A percentile compares a stretch with the other conserved stretches of the same genome.
These are phyloP conservation scores for Spheniscus humboldti DNA, from an alignment of 2,797 vertebrate genomes.

Conservation along the genomic window DNA sequence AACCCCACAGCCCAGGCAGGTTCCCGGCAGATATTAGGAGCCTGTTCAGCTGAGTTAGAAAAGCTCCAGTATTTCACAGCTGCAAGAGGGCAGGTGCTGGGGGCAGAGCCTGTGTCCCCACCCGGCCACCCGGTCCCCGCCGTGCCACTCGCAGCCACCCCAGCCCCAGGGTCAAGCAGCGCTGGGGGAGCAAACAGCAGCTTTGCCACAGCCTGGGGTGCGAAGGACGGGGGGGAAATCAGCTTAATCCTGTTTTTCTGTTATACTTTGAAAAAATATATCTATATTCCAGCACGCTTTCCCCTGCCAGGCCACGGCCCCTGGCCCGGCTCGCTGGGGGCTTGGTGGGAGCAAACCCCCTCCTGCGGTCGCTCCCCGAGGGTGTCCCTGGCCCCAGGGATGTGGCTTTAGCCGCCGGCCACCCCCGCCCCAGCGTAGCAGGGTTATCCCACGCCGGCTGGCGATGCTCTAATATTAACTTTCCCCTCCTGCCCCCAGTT, in stretches of 20 bases:
- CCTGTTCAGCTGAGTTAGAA: neutral
- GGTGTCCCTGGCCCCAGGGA: neutral
- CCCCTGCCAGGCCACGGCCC: neutral
- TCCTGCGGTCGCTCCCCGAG: rapidly evolving
- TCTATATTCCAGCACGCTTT: neutral
- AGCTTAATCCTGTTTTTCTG: neutral
- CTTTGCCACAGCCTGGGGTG: neutral
- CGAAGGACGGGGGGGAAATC: neutral
- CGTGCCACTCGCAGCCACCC: neutral
- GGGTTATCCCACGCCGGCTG: neutral
- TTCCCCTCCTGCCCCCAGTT: neutral
- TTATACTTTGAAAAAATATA: neutral
- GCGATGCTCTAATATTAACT: neutral
- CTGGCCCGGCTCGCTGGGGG: neutral
- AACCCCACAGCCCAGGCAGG: neutral
- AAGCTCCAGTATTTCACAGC: neutral
- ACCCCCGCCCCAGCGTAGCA: neutral
- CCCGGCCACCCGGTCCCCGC: neutral
- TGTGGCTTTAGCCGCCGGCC: neutral
- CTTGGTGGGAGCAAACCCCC: neutral
- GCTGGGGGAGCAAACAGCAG: neutral
- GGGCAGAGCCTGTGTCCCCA: neutral
- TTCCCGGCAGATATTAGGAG: neutral
- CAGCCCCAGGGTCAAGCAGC: neutral
- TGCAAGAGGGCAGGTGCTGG: neutral